Evolutionary conservation across 2,113 vertebrate species (phyloP).

Genomic region (Scolopax mira): DNA sequence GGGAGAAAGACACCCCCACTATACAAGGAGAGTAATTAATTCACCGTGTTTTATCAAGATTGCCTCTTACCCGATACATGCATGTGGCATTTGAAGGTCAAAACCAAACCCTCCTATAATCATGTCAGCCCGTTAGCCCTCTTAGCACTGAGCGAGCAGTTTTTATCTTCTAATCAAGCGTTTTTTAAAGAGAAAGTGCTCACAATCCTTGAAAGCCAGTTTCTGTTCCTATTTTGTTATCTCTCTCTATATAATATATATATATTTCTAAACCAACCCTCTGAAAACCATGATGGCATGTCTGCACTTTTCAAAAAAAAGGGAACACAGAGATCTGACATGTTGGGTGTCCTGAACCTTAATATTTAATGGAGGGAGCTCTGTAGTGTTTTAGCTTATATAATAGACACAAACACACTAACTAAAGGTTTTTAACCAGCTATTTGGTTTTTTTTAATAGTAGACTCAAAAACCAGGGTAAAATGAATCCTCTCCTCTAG

Average conservation of each 20-base stretch:
- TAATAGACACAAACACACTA: slow-evolving; percentile 50
- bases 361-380: slow-evolving; percentile 64
- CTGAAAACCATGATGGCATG: slow-evolving; percentile 56
- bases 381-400: slow-evolving; percentile 67
- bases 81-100: slow-evolving; percentile 74
- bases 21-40: slow-evolving; percentile 35
- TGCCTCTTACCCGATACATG: slow-evolving; percentile 67
- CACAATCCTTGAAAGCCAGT: slow-evolving; percentile 54
- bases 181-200: slow-evolving; percentile 52
- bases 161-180: slow-evolving; percentile 50
- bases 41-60: slow-evolving; percentile 68
- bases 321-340: slow-evolving; percentile 49
- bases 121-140: slow-evolving; percentile 62
- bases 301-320: slow-evolving; percentile 70
- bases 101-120: slow-evolving; percentile 56
- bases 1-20: slow-evolving; percentile 52
- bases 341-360: slow-evolving; percentile 52
- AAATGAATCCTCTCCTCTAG: slow-evolving; percentile 19
- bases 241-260: background rate
- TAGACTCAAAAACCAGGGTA: slow-evolving; percentile 25
- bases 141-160: slow-evolving; percentile 73
- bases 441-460: slow-evolving; percentile 44
- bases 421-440: slow-evolving; percentile 70
- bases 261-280: slow-evolving; percentile 64
- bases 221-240: slow-evolving; percentile 72